These are phyloP conservation scores for Dromaius novaehollandiae DNA, from an alignment of 2,113 vertebrate genomes.

Conservation along the genomic window DNA sequence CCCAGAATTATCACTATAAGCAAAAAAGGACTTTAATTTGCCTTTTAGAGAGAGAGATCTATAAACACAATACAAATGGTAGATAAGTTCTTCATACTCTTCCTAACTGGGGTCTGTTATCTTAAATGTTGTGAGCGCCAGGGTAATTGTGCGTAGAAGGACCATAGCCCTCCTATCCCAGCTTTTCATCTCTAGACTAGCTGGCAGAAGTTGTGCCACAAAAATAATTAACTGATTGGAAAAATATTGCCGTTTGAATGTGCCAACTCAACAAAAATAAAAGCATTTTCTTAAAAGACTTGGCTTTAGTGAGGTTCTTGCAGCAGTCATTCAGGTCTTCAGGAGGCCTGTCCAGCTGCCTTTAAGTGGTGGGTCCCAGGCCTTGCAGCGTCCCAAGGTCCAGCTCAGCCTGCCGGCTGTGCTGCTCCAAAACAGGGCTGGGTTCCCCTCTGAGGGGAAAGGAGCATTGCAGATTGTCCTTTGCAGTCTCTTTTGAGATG, in stretches of 20 bases:
- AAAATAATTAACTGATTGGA: neutral
- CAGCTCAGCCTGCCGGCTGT: neutral
- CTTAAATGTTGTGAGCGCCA: neutral
- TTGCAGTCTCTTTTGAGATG: neutral
- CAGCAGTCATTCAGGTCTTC: neutral
- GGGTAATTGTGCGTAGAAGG: neutral
- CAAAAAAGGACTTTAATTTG: neutral
- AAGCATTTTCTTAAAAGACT: neutral
- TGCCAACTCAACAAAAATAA: neutral
- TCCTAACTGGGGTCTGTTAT: neutral
- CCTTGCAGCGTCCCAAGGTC: neutral
- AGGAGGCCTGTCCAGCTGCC: neutral
- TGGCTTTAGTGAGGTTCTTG: neutral
- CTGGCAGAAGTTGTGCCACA: neutral
- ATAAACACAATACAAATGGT: neutral
- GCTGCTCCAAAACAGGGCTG: rapidly evolving
- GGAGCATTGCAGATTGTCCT: neutral
- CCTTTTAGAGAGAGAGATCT: neutral
- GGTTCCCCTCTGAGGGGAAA: neutral
- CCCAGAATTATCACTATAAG: neutral
- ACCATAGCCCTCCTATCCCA: neutral
- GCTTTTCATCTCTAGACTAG: neutral
- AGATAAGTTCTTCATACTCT: neutral
- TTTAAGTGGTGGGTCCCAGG: neutral
- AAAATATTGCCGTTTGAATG: neutral